Percentiles rank a stretch among this genome's conserved stretches.
phyloP scores from a whole-genome alignment of 2,113 vertebrate species.

The Sebastes schlegelii region DNA sequence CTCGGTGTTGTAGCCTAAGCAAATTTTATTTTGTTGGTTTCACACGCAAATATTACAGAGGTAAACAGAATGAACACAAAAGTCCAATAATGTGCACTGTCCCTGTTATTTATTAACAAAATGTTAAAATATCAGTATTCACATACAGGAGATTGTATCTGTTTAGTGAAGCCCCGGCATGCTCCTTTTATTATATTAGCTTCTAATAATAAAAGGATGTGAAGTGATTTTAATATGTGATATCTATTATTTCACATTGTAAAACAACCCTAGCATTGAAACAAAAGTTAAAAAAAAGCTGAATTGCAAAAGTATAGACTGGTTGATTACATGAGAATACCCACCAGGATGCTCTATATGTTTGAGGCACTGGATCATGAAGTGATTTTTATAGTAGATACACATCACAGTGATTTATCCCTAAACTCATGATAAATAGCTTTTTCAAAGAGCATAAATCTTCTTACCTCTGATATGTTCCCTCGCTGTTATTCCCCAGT shows the following conservation, averaged over 20 bases:
- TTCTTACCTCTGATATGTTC: conserved; percentile 58
- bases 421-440: background rate
- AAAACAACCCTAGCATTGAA: background rate
- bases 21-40: background rate
- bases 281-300: background rate
- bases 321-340: background rate
- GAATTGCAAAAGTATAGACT: background rate
- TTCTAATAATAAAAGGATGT: background rate
- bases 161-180: background rate
- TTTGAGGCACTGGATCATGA: background rate
- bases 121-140: background rate
- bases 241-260: background rate
- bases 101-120: background rate
- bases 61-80: background rate
- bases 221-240: background rate
- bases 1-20: background rate
- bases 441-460: conserved; percentile 30
- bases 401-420: background rate
- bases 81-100: background rate
- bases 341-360: background rate
- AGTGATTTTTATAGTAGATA: background rate
- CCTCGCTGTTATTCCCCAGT: conserved; percentile 16
- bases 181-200: background rate
- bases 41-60: background rate
- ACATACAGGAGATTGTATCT: background rate